Percentiles rank a stretch among this genome's conserved stretches.
Conservation (phyloP, 2,797 vertebrate genomes). For the Eulemur albifrons region DNA sequence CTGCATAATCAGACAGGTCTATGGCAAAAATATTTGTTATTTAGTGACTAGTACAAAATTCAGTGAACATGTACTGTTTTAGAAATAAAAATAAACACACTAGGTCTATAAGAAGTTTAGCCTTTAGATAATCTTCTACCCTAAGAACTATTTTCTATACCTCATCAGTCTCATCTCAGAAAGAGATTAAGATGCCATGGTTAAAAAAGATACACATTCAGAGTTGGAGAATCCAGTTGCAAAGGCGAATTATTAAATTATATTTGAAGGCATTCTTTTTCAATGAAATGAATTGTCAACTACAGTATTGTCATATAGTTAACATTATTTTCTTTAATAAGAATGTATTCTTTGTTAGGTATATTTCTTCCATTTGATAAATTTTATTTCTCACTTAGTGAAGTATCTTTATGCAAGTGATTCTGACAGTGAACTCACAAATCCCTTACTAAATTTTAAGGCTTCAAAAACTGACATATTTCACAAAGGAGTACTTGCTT, state of each 20-base stretch:
- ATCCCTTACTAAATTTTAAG: not conserved
- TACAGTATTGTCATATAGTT: not conserved
- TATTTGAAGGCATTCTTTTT: not conserved
- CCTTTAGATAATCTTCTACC: not conserved
- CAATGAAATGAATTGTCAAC: not conserved
- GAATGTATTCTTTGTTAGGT: not conserved
- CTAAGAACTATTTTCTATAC: not conserved
- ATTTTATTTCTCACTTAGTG: constrained; percentile 8
- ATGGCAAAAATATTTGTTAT: not conserved
- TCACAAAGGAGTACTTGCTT: not conserved
- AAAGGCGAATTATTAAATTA: not conserved
- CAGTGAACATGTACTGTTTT: not conserved
- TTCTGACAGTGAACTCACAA: constrained; percentile 10
- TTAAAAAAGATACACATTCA: not conserved
- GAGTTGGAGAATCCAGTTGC: not conserved
- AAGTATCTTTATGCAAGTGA: not conserved
- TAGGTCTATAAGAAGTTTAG: not conserved
- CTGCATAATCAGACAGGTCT: not conserved
- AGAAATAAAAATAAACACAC: not conserved
- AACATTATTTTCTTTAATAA: not conserved
- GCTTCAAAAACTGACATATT: not conserved
- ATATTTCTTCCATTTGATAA: not conserved
- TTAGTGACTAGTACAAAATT: not conserved
- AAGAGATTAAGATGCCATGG: not conserved
- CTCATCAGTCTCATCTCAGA: not conserved